Percentiles rank a stretch among this genome's conserved stretches.
Conservation (phyloP, 2,113 vertebrate genomes). For the Panthera tigris region DNA sequence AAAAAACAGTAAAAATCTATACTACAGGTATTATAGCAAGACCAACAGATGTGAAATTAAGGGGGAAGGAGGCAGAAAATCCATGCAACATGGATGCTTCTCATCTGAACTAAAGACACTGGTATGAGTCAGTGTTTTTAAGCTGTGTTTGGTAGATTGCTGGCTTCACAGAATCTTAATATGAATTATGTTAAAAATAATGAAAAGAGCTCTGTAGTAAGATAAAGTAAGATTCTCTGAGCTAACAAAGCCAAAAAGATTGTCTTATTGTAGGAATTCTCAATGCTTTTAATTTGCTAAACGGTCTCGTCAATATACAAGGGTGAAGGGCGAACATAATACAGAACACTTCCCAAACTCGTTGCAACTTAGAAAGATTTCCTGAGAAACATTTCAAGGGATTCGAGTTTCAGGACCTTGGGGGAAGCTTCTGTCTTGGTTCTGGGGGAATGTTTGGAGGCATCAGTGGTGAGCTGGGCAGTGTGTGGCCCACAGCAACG, state of each 20-base stretch:
- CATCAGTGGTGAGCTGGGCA: neutral
- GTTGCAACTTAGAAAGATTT: neutral
- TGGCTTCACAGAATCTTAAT: neutral
- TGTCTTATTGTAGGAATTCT: neutral
- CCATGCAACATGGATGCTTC: neutral
- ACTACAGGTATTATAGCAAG: neutral
- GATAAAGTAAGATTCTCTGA: neutral
- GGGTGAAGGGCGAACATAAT: neutral
- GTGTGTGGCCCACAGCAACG: accelerated
- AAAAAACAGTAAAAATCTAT: neutral
- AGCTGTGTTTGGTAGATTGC: neutral
- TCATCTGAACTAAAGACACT: neutral
- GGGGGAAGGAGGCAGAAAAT: neutral
- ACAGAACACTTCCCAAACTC: neutral
- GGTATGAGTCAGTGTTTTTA: neutral
- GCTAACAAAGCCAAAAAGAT: neutral
- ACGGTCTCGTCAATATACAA: neutral
- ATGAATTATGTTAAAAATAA: neutral
- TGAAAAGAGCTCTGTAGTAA: neutral
- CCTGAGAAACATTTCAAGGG: neutral
- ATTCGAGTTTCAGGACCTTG: neutral
- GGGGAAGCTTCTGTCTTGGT: neutral
- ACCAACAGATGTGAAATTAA: neutral
- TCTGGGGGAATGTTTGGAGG: neutral
- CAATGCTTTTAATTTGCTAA: neutral